Percentiles rank a stretch among this genome's conserved stretches.
These are phyloP conservation scores for Leptopilina clavipes DNA, from an alignment of 1,140 invertebrate species.

Conservation along the genomic window DNA sequence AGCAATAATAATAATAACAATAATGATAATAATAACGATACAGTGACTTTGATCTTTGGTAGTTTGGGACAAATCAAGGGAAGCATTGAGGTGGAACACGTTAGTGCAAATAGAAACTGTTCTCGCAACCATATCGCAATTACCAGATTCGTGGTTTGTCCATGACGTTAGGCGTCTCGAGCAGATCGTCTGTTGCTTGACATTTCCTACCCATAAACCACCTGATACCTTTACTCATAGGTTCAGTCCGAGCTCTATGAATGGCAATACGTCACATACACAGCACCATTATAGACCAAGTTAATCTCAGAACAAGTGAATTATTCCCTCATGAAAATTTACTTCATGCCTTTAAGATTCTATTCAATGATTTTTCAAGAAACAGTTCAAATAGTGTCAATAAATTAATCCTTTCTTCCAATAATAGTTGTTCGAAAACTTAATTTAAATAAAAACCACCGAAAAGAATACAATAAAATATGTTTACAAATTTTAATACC, in stretches of 20 bases:
- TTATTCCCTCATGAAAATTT: conserved; percentile 1
- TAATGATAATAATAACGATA: background rate
- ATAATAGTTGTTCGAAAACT: too few relatives aligned
- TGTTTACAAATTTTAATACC: too few relatives aligned
- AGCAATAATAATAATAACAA: too few relatives aligned
- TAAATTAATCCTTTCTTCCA: too few relatives aligned
- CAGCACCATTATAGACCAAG: conserved; percentile 3
- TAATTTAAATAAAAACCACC: too few relatives aligned
- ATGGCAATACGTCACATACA: conserved; percentile 6
- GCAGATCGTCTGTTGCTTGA: conserved; percentile 42
- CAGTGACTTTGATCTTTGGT: background rate
- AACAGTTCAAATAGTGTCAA: too few relatives aligned
- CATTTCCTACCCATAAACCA: conserved; percentile 38
- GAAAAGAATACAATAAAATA: too few relatives aligned
- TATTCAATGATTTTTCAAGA: background rate
- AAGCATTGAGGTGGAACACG: background rate
- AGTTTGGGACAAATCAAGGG: background rate
- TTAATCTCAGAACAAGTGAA: background rate
- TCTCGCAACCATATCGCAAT: conserved; percentile 38
- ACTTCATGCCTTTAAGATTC: background rate
- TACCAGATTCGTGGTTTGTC: conserved; percentile 40
- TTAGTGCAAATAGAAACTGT: background rate
- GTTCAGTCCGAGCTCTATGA: background rate
- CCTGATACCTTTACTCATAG: conserved; percentile 36
- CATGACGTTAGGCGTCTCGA: conserved; percentile 47